Conservation (phyloP, 2,888 invertebrate species). For the Apamea crenata region DNA sequence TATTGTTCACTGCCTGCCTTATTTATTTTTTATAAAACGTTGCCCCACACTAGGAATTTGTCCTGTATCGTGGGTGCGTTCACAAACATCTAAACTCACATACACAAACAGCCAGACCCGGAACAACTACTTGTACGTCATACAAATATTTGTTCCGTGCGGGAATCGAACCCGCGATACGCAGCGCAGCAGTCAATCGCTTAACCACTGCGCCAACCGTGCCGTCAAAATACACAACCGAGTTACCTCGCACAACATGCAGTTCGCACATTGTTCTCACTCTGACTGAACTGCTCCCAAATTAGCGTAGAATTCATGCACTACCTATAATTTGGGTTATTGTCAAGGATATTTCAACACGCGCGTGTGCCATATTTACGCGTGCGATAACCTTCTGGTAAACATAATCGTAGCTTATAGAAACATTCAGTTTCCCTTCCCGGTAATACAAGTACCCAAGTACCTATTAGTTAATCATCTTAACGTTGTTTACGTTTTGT, state of each 20-base stretch:
- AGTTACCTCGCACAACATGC: not conserved
- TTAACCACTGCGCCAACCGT: too few relatives aligned
- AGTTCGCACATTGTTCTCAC: constrained; percentile 11
- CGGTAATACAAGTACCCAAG: constrained; percentile 42
- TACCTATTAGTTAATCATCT: constrained; percentile 62
- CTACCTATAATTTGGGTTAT: constrained; percentile 54
- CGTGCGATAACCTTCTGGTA: constrained; percentile 66
- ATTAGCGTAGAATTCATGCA: constrained; percentile 39
- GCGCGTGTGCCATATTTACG: constrained; percentile 57
- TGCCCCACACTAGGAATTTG: too few relatives aligned
- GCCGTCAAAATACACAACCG: too few relatives aligned
- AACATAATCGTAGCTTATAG: constrained; percentile 70
- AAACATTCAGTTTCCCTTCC: constrained; percentile 65
- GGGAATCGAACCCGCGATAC: too few relatives aligned
- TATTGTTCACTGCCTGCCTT: not conserved
- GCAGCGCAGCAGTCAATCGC: too few relatives aligned
- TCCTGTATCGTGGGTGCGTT: too few relatives aligned
- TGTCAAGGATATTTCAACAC: constrained; percentile 63
- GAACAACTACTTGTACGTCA: too few relatives aligned
- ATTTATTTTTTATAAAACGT: too few relatives aligned
- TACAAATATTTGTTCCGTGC: too few relatives aligned
- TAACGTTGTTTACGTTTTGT: constrained; percentile 59
- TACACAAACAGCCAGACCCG: too few relatives aligned
- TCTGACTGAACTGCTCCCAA: constrained; percentile 16
- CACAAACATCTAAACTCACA: too few relatives aligned